Percentiles rank a stretch among this genome's conserved stretches.
Conservation (phyloP, 2,888 invertebrate genomes). For the Heliconius aoede region DNA sequence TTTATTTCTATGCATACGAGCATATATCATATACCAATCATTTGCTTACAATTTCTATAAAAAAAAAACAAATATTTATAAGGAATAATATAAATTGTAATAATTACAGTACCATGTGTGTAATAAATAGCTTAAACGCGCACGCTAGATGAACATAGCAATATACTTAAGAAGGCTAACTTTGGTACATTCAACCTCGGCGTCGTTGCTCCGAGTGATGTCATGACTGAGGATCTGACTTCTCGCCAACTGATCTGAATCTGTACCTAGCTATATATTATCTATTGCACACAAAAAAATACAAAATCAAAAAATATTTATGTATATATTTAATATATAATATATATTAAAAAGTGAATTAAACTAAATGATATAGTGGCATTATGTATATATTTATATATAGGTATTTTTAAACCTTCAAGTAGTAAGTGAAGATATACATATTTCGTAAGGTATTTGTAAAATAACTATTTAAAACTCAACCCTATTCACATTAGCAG, state of each 20-base stretch:
- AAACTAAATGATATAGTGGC: too few species aligned
- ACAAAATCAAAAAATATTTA: too few species aligned
- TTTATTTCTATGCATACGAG: too few species aligned
- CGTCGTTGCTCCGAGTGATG: conserved; percentile 61
- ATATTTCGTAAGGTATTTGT: not conserved
- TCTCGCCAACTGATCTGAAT: conserved; percentile 12
- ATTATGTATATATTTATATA: too few species aligned
- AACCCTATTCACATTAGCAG: conserved; percentile 8
- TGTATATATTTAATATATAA: too few species aligned
- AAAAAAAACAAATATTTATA: not conserved
- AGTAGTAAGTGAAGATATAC: too few species aligned
- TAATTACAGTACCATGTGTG: conserved; percentile 8
- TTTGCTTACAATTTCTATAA: too few species aligned
- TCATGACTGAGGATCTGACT: conserved; percentile 54
- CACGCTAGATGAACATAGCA: conserved; percentile 59
- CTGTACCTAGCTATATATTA: too few species aligned
- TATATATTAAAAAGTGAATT: too few species aligned
- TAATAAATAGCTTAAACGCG: not conserved
- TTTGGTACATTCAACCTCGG: conserved; percentile 65
- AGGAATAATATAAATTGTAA: not conserved
- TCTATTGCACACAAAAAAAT: too few species aligned
- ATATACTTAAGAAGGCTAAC: conserved; percentile 66
- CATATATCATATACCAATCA: too few species aligned
- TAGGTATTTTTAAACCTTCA: too few species aligned
- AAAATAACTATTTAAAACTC: conserved; percentile 1